A percentile compares a stretch with the other conserved stretches of the same genome.
These are phyloP conservation scores for Telenomus remus DNA, from an alignment of 1,140 invertebrate species.

Conservation along the genomic window DNA sequence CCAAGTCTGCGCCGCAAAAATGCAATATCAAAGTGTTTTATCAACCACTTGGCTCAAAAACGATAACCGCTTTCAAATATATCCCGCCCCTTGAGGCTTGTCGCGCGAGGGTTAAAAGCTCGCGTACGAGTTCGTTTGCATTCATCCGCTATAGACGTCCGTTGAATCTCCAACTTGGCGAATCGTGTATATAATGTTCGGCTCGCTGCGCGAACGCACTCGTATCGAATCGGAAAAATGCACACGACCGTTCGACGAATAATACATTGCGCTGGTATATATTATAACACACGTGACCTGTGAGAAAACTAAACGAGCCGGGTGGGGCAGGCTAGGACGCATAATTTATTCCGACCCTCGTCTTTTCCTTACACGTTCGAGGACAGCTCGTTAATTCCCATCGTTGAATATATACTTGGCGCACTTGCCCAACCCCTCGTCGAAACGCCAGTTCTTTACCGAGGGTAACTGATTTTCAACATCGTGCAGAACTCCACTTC, in stretches of 20 bases:
- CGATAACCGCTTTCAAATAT: conserved; percentile 18
- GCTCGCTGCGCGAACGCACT: conserved; percentile 14
- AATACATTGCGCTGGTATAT: conserved; percentile 19
- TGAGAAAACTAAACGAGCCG: background rate
- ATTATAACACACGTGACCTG: no score
- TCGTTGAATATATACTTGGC: conserved; percentile 23
- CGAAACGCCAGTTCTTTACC: conserved; percentile 26
- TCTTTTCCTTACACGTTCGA: background rate
- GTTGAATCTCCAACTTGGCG: conserved; percentile 8
- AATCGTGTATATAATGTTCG: conserved; percentile 11
- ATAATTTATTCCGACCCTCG: conserved; percentile 3
- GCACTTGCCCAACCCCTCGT: background rate
- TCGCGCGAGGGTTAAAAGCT: conserved; percentile 19
- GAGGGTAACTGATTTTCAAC: conserved; percentile 49
- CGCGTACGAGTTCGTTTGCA: conserved; percentile 32
- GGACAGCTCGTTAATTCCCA: conserved; percentile 57
- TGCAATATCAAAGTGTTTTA: conserved; percentile 21
- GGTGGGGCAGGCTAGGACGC: background rate
- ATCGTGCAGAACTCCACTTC: conserved; percentile 40
- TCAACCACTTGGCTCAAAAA: conserved; percentile 12
- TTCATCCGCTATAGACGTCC: conserved; percentile 4
- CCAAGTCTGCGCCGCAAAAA: background rate
- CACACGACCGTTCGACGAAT: conserved; percentile 8
- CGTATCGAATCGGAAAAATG: conserved; percentile 3
- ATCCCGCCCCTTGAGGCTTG: conserved; percentile 4